phyloP scores from a whole-genome alignment of 2,797 vertebrate species.

The Melanotaenia maccullochi region DNA sequence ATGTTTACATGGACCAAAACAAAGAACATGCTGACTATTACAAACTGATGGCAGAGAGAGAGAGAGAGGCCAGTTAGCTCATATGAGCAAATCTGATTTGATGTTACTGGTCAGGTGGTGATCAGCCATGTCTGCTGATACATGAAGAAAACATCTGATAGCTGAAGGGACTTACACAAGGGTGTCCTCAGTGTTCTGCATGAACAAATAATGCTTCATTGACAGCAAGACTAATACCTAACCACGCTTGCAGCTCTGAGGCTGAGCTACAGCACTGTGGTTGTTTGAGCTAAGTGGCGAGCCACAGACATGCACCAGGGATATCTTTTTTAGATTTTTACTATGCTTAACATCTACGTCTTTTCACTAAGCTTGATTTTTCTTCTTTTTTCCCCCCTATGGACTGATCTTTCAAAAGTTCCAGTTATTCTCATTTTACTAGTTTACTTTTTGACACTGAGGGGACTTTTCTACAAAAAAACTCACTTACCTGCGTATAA shows the following conservation, averaged over 20 bases:
- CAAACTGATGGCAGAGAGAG: background rate
- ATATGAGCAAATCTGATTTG: constrained; percentile 5
- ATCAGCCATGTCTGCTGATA: constrained; percentile 7
- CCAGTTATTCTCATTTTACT: no score
- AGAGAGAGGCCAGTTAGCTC: background rate
- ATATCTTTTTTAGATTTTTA: background rate
- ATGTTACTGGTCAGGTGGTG: constrained; percentile 3
- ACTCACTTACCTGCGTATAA: background rate
- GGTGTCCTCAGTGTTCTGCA: background rate
- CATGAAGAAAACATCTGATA: constrained; percentile 21
- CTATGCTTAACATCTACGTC: background rate
- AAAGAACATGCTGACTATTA: background rate
- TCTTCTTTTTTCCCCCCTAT: no score
- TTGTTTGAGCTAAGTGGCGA: constrained; percentile 7
- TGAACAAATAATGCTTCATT: background rate
- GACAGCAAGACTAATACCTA: background rate
- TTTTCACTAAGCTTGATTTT: background rate
- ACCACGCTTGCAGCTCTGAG: background rate
- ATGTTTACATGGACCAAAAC: background rate
- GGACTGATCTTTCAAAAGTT: no score
- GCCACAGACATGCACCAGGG: background rate
- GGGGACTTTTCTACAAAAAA: no score
- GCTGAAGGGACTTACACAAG: background rate
- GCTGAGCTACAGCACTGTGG: background rate
- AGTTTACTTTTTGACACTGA: background rate